phyloP scores from a whole-genome alignment of 23 tunicate genomes.

The Pegea sp. region DNA sequence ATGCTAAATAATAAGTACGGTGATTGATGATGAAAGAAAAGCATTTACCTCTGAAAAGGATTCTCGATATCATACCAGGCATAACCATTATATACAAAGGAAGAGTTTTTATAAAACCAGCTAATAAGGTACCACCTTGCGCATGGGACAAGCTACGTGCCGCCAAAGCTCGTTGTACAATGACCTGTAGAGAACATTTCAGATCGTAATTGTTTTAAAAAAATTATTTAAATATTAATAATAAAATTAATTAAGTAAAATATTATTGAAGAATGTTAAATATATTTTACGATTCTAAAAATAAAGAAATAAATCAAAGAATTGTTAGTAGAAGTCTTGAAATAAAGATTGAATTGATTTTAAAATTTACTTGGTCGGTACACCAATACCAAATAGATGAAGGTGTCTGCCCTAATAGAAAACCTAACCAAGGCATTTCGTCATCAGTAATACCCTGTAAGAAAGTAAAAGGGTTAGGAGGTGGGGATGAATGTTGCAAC shows the following conservation, averaged over 20 bases:
- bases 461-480: too few relatives aligned
- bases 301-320: too few relatives aligned
- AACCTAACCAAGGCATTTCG: conserved; percentile 71
- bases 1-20: too few relatives aligned
- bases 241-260: too few relatives aligned
- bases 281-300: too few relatives aligned
- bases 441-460: conserved; percentile 26
- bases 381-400: conserved; percentile 88
- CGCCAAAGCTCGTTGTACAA: conserved; percentile 65
- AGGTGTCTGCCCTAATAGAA: conserved; percentile 61
- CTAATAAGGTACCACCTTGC: conserved; percentile 59
- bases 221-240: too few relatives aligned
- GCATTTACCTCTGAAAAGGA: conserved; percentile 32
- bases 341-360: too few relatives aligned
- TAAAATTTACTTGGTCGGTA: conserved; percentile 40
- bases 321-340: too few relatives aligned
- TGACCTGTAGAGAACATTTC: conserved; percentile 51
- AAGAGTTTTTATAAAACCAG: conserved; percentile 43
- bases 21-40: too few relatives aligned
- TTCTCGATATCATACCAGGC: conserved; percentile 73
- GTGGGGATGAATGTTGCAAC: background rate
- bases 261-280: too few relatives aligned
- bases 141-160: conserved; percentile 41
- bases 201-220: too few relatives aligned
- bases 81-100: conserved; percentile 63